These are phyloP conservation scores for Tursiops truncatus DNA, from an alignment of 2,113 vertebrate genomes.

Conservation along the genomic window DNA sequence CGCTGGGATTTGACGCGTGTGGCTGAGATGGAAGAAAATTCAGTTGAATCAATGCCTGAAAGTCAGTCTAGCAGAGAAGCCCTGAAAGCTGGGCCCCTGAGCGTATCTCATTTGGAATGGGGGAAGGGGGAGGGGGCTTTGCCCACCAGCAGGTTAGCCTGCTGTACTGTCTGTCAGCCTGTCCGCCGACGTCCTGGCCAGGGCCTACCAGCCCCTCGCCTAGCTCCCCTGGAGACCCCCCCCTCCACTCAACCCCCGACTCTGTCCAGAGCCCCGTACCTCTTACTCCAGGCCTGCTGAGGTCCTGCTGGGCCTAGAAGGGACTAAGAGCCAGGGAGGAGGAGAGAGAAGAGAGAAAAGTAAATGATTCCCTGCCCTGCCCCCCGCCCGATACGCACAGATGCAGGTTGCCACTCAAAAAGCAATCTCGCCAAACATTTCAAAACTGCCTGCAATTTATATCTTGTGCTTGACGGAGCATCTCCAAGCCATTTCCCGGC, in stretches of 20 bases:
- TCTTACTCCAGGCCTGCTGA: not conserved
- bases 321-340: slow-evolving; percentile 48
- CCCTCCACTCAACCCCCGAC: not conserved
- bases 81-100: not conserved
- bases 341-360: slow-evolving; percentile 73
- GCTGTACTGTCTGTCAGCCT: not conserved
- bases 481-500: slow-evolving; percentile 84
- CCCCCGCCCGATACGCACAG: slow-evolving; percentile 72
- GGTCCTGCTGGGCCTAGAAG: slow-evolving; percentile 57
- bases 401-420: slow-evolving; percentile 88
- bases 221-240: not conserved
- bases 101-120: not conserved
- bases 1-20: not conserved
- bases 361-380: slow-evolving; percentile 74
- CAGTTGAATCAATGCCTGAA: not conserved
- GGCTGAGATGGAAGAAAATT: not conserved
- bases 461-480: slow-evolving; percentile 87
- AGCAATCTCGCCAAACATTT: slow-evolving; percentile 86
- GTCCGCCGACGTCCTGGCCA: not conserved
- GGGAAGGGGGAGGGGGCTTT: not conserved
- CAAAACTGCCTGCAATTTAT: slow-evolving; percentile 85
- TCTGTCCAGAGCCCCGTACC: not conserved
- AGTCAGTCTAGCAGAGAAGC: not conserved
- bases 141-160: not conserved
- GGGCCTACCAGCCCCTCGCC: not conserved